These are phyloP conservation scores for Eublepharis macularius DNA, from an alignment of 2,113 vertebrate species.

Conservation along the genomic window DNA sequence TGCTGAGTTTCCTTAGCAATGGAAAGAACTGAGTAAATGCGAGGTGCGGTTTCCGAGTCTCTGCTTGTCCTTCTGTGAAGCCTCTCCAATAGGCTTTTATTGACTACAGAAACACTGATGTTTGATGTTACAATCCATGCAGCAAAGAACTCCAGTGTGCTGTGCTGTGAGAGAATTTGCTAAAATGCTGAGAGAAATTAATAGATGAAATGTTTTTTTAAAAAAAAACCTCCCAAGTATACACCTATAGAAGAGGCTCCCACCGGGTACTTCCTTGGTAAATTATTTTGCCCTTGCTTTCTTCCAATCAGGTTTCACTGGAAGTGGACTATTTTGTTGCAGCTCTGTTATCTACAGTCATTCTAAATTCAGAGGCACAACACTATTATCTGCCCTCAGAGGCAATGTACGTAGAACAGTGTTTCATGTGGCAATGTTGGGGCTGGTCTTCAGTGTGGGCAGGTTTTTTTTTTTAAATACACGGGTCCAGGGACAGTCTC, in stretches of 20 bases:
- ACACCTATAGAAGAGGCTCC: neutral
- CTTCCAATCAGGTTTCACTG: neutral
- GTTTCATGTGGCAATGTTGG: too few relatives aligned
- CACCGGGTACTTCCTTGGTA: neutral
- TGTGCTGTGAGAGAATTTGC: neutral
- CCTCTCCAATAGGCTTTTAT: neutral
- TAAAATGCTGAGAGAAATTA: neutral
- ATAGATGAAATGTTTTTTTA: neutral
- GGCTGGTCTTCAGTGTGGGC: too few relatives aligned
- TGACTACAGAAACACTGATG: neutral
- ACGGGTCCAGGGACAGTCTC: too few relatives aligned
- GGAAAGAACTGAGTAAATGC: neutral
- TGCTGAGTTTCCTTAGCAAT: neutral
- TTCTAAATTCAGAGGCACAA: too few relatives aligned
- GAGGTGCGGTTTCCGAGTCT: neutral
- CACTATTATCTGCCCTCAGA: too few relatives aligned
- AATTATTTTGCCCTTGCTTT: neutral
- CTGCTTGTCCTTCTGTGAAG: neutral
- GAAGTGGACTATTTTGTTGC: neutral
- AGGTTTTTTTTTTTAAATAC: too few relatives aligned
- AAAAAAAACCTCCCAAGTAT: neutral
- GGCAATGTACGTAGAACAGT: too few relatives aligned
- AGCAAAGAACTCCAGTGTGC: neutral
- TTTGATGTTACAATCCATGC: neutral
- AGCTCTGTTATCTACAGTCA: neutral